Conservation (phyloP, 2,113 vertebrate species). For the Sakesphorus luctuosus region DNA sequence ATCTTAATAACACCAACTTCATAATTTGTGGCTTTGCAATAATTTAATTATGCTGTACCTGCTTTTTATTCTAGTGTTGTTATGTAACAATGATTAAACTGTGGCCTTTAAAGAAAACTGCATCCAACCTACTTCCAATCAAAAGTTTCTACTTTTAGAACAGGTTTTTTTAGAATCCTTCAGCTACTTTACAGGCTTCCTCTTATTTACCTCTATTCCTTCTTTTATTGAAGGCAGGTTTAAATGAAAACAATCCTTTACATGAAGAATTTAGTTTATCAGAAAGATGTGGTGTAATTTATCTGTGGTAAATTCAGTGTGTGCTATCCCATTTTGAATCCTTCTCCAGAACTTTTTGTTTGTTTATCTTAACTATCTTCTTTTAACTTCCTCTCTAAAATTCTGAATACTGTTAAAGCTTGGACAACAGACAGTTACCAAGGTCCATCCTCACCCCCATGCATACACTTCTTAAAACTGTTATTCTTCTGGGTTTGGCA, state of each 20-base stretch:
- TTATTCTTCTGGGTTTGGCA: neutral
- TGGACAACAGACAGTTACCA: neutral
- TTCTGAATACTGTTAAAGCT: neutral
- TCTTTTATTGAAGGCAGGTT: neutral
- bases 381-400: neutral
- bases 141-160: neutral
- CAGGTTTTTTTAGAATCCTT: neutral
- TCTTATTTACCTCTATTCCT: neutral
- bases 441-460: neutral
- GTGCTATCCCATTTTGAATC: neutral
- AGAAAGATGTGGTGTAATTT: neutral
- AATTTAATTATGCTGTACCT: neutral
- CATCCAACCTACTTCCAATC: neutral
- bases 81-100: neutral
- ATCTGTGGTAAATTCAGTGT: neutral
- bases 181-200: neutral
- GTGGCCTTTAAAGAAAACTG: neutral
- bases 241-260: neutral
- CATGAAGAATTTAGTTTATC: neutral
- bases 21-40: neutral
- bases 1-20: neutral
- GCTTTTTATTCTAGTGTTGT: neutral
- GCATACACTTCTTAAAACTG: neutral
- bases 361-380: neutral
- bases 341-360: neutral